Percentiles rank a stretch among this genome's conserved stretches.
phyloP scores from a whole-genome alignment of 2,113 vertebrate genomes.

The Oceanites oceanicus region DNA sequence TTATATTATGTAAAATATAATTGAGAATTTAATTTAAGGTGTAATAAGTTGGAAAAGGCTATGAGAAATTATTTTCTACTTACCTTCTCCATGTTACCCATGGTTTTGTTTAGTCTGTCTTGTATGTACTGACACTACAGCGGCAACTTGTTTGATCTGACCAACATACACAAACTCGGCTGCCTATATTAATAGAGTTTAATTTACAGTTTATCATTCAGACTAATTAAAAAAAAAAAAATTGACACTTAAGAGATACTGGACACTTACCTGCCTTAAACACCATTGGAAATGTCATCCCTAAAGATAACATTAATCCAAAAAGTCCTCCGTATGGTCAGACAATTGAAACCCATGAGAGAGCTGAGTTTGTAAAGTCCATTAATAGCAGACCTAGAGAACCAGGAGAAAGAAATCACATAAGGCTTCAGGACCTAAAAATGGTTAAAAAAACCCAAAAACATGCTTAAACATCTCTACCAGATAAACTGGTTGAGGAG shows the following conservation, averaged over 20 bases:
- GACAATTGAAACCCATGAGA: not conserved
- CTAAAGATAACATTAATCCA: not conserved
- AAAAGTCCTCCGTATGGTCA: not conserved
- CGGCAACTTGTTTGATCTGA: not conserved
- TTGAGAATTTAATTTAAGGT: not conserved
- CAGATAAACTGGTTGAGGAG: not conserved
- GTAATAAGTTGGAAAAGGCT: not conserved
- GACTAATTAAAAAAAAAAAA: not conserved
- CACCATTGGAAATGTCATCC: not conserved
- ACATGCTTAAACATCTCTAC: not conserved
- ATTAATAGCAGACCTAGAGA: not conserved
- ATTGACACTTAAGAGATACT: not conserved
- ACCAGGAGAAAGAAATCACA: not conserved
- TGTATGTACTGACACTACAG: not conserved
- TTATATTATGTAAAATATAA: rapidly evolving
- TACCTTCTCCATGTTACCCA: not conserved
- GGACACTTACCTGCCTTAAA: not conserved
- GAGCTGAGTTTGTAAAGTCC: not conserved
- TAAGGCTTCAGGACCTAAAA: not conserved
- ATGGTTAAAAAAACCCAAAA: rapidly evolving
- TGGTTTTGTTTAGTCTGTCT: not conserved
- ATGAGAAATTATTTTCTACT: not conserved
- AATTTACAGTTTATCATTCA: not conserved
- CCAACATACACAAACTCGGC: not conserved
- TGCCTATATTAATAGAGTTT: not conserved